Evolutionary conservation across 1,140 invertebrate genomes (phyloP).

Genomic region (Dufourea novaeangliae): DNA sequence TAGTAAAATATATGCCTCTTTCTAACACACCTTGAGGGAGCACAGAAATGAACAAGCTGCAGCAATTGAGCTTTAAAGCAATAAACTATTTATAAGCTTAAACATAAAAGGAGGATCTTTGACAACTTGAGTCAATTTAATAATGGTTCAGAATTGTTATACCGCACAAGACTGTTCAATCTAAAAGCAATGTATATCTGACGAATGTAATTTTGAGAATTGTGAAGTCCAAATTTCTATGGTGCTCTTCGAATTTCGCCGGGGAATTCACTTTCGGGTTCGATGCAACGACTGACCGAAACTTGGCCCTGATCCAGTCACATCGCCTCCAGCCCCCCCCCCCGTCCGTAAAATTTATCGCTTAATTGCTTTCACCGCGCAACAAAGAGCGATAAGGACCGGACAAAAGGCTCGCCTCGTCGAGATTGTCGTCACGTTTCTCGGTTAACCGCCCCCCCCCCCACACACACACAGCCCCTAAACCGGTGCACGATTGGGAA

Average conservation of each 20-base stretch:
- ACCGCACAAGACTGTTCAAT: too few species aligned
- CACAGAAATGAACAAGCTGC: too few species aligned
- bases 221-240: too few species aligned
- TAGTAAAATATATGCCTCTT: too few species aligned
- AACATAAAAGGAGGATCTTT: too few species aligned
- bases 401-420: conserved; percentile 53
- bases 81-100: too few species aligned
- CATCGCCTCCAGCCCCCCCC: neutral
- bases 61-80: too few species aligned
- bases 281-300: conserved; percentile 21
- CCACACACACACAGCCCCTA: neutral
- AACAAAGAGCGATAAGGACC: conserved; percentile 54
- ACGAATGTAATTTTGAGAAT: too few species aligned
- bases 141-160: too few species aligned
- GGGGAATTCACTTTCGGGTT: neutral
- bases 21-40: too few species aligned
- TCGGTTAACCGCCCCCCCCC: conserved; percentile 8
- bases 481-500: conserved; percentile 25
- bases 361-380: conserved; percentile 61
- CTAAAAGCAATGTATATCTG: too few species aligned
- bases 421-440: conserved; percentile 63
- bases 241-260: neutral
- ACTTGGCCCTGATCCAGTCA: conserved; percentile 50
- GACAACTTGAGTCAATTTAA: too few species aligned
- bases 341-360: conserved; percentile 61